Evolutionary conservation across 2,113 vertebrate genomes (phyloP).

Genomic region (Tragelaphus scriptus): DNA sequence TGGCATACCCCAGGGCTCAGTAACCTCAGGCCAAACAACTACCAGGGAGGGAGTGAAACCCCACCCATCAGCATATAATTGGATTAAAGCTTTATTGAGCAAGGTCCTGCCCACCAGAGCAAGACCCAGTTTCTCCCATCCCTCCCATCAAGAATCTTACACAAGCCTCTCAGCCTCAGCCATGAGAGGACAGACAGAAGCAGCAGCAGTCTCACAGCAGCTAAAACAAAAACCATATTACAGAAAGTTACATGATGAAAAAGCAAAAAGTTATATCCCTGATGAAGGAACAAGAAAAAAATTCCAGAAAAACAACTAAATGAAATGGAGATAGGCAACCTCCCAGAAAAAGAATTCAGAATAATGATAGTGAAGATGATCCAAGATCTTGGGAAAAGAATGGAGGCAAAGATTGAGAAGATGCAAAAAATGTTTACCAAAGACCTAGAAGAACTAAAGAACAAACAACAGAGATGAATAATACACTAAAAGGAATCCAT

Average conservation of each 20-base stretch:
- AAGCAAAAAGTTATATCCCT: not conserved
- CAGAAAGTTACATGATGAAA: not conserved
- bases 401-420: not conserved
- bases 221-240: not conserved
- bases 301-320: not conserved
- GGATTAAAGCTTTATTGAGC: not conserved
- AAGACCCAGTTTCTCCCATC: not conserved
- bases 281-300: not conserved
- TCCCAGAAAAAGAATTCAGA: not conserved
- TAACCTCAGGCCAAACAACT: not conserved
- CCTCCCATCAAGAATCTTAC: not conserved
- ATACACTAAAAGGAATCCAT: not conserved
- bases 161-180: not conserved
- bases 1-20: not conserved
- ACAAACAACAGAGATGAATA: not conserved
- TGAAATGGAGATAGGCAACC: not conserved
- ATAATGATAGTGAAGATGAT: not conserved
- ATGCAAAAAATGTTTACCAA: not conserved
- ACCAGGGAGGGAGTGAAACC: not conserved
- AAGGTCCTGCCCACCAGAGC: not conserved
- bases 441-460: not conserved
- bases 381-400: not conserved
- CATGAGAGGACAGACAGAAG: not conserved
- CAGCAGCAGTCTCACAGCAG: not conserved
- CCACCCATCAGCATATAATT: not conserved